Evolutionary conservation across 2,888 invertebrate species (phyloP).

Genomic region (Leucoma salicis): DNA sequence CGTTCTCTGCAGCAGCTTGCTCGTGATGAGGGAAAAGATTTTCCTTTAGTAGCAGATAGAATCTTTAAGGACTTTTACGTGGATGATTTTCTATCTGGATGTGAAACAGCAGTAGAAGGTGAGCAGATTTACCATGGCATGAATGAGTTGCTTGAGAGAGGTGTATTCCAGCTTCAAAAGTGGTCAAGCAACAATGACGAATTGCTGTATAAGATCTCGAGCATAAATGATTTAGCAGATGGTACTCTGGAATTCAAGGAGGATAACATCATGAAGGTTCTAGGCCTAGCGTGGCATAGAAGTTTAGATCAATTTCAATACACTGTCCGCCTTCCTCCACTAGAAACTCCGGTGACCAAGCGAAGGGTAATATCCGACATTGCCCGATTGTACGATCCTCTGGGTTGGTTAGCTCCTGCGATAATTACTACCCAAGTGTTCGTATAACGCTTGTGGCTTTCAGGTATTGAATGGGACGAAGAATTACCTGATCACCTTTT

Average conservation of each 20-base stretch:
- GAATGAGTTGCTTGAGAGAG: constrained; percentile 1
- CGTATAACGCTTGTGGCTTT: constrained; percentile 10
- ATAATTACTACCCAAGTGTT: constrained; percentile 7
- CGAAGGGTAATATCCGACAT: constrained; percentile 26
- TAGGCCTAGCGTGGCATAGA: constrained; percentile 4
- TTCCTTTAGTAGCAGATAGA: constrained; percentile 1
- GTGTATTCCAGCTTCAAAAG: constrained; percentile 11
- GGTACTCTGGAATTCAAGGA: constrained; percentile 23
- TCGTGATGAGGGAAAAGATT: constrained; percentile 4
- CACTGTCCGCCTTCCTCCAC: constrained; percentile 17
- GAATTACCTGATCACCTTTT: constrained; percentile 5
- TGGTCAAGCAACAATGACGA: constrained; percentile 6
- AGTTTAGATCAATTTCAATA: constrained; percentile 20
- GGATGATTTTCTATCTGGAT: constrained; percentile 9
- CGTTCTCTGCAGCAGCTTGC: constrained; percentile 5
- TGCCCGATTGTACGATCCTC: constrained; percentile 20
- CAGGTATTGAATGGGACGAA: constrained; percentile 16
- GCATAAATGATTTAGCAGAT: neutral
- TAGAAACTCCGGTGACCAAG: constrained; percentile 15
- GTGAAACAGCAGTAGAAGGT: neutral
- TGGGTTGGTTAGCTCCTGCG: constrained; percentile 11
- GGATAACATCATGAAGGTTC: constrained; percentile 20
- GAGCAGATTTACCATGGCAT: constrained; percentile 3
- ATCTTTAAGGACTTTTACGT: constrained; percentile 6
- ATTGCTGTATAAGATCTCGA: neutral